Evolutionary conservation across 2,113 vertebrate species (phyloP).

Genomic region (Menidia beryllina): DNA sequence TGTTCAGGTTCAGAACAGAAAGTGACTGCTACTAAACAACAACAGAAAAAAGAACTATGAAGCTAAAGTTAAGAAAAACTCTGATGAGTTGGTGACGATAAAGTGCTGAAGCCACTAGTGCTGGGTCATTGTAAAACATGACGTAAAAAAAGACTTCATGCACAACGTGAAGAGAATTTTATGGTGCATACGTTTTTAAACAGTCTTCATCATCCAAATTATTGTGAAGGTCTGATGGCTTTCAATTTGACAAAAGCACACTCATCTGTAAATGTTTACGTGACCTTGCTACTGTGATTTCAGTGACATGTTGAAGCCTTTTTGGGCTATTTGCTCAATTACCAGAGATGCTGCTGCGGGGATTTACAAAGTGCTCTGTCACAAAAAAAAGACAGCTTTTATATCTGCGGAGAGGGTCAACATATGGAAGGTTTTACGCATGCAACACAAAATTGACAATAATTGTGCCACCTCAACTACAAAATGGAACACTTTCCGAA

Average conservation of each 20-base stretch:
- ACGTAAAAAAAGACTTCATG: too few species aligned
- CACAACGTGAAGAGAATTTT: too few species aligned
- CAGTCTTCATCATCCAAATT: neutral
- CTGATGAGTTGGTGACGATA: too few species aligned
- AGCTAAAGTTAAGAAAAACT: too few species aligned
- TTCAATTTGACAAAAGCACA: slow-evolving; percentile 21
- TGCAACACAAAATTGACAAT: slow-evolving; percentile 49
- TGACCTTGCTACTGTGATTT: slow-evolving; percentile 32
- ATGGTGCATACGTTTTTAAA: neutral
- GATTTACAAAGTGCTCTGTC: slow-evolving; percentile 53
- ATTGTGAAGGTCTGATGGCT: slow-evolving; percentile 7
- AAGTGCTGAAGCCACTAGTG: too few species aligned
- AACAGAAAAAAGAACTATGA: too few species aligned
- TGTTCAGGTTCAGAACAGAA: too few species aligned
- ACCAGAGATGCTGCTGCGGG: slow-evolving; percentile 39
- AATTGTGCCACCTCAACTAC: slow-evolving; percentile 63
- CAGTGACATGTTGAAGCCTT: slow-evolving; percentile 53
- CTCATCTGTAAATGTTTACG: slow-evolving; percentile 38
- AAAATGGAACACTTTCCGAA: slow-evolving; percentile 51
- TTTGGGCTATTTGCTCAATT: slow-evolving; percentile 54
- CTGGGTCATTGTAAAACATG: too few species aligned
- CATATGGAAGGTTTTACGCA: slow-evolving; percentile 62
- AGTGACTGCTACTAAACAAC: too few species aligned
- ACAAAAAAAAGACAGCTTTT: slow-evolving; percentile 47
- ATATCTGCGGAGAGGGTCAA: slow-evolving; percentile 50